Evolutionary conservation across 2,113 vertebrate genomes (phyloP).

Genomic region (Phasianus colchicus): DNA sequence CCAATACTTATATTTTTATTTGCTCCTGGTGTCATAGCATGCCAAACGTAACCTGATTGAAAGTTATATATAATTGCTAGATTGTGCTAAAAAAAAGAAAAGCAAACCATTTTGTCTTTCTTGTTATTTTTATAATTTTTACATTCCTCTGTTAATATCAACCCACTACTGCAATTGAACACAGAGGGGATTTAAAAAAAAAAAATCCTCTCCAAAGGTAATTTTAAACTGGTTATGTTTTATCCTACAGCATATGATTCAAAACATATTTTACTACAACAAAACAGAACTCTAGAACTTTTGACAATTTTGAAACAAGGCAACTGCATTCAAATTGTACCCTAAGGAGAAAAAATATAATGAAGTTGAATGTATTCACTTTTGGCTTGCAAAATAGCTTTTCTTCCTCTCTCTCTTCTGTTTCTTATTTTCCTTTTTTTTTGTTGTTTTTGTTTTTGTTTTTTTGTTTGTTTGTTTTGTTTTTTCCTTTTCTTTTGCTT

Average conservation of each 20-base stretch:
- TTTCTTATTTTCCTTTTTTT: neutral
- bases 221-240: neutral
- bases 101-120: neutral
- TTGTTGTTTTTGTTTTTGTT: no score
- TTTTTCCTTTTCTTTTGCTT: neutral
- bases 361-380: neutral
- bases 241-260: neutral
- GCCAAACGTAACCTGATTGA: neutral
- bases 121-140: neutral
- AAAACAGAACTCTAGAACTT: neutral
- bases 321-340: conserved; percentile 13
- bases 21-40: neutral
- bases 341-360: neutral
- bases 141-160: neutral
- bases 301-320: neutral
- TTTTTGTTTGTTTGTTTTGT: no score
- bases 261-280: neutral
- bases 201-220: neutral
- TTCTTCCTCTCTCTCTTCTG: neutral
- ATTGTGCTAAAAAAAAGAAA: accelerated
- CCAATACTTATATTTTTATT: neutral
- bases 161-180: neutral
- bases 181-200: neutral
- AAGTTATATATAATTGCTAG: neutral
- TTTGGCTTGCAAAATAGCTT: neutral